Conservation (phyloP, 2,113 vertebrate species). For the Hyperopisus bebe region DNA sequence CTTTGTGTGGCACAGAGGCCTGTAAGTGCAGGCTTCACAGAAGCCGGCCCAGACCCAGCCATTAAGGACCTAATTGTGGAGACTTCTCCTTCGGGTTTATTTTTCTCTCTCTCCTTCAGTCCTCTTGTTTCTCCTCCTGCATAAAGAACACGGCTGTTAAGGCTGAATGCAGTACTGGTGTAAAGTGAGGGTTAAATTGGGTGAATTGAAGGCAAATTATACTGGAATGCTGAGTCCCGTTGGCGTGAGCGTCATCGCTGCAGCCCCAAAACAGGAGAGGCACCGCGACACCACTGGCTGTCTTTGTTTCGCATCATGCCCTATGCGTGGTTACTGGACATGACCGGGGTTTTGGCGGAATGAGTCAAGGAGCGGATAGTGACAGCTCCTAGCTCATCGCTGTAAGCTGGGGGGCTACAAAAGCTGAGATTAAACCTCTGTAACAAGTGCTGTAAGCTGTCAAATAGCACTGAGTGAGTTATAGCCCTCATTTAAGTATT, state of each 20-base stretch:
- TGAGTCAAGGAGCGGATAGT: not conserved
- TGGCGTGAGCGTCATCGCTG: slow-evolving; percentile 71
- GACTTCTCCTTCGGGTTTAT: slow-evolving; percentile 68
- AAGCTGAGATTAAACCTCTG: not conserved
- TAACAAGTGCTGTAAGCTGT: not conserved
- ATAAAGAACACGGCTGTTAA: slow-evolving; percentile 80
- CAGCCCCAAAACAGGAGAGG: slow-evolving; percentile 45
- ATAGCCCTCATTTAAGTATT: not conserved
- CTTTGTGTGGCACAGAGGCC: slow-evolving; percentile 77
- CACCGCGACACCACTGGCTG: too few species aligned
- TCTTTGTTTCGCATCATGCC: not conserved
- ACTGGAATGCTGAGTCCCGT: slow-evolving; percentile 80
- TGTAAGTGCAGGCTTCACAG: slow-evolving; percentile 77
- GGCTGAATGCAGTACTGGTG: slow-evolving; percentile 81
- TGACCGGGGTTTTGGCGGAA: not conserved
- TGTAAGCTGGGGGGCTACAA: not conserved
- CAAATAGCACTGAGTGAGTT: not conserved
- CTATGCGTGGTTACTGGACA: not conserved
- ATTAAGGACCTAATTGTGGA: slow-evolving; percentile 92
- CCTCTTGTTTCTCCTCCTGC: slow-evolving; percentile 65
- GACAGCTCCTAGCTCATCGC: not conserved
- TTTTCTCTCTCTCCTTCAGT: not conserved
- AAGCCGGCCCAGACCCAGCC: slow-evolving; percentile 78
- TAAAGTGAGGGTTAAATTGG: slow-evolving; percentile 95
- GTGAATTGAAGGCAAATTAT: slow-evolving; percentile 97